Evolutionary conservation across 2,113 vertebrate species (phyloP), one percentile per base, ranked within the genome.

Genomic region (Limanda limanda): DNA sequence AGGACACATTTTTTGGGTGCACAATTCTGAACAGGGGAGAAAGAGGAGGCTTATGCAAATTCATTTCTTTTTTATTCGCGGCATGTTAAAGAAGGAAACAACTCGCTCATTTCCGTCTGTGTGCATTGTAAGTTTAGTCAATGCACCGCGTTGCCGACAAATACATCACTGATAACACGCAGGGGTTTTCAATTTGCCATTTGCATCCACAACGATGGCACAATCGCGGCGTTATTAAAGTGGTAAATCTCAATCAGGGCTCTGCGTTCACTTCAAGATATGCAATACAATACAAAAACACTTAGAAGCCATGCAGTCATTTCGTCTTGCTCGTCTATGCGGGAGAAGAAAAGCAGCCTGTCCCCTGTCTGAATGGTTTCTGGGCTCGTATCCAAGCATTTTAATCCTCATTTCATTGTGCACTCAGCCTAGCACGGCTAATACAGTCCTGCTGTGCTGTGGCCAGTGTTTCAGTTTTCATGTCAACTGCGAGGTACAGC

Each of bases 351-450:
- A 82, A 80, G 79, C 88, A 73, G 85, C 79, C 78, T 88, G 76
- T 73, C 71, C 73, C 63, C 72, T 55, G 73, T 88, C 83, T 82
- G 73, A 82, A 92, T 68, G 86, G 52, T 83, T 91, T 87, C 88
- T 82, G 88, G 92, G 91, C 86, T 85, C 21, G 42, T 67, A 69
- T 91, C 90, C 92, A 91, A 86, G 75, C 48, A 80, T 89, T 90
- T 91, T 88, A 91, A 91, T 90, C 88, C 86, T 89, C 87, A 87
- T 92, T 91, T 91, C 84, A 87, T 86, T 88, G 87, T 88, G 88
- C 87, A 87, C 85, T 83, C 89, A 92, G 83, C 86, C 86, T 84
- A 86, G 21, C 84, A 88, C 59, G 63, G 76, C 82, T 90, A 90
- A 93, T 90, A 72, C 65, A 15, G 71, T 47, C 88, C 13, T 83